Percentiles rank a stretch among this genome's conserved stretches.
These are phyloP conservation scores for Periphyllus acericola DNA, from an alignment of 2,888 invertebrate genomes.

Conservation along the genomic window DNA sequence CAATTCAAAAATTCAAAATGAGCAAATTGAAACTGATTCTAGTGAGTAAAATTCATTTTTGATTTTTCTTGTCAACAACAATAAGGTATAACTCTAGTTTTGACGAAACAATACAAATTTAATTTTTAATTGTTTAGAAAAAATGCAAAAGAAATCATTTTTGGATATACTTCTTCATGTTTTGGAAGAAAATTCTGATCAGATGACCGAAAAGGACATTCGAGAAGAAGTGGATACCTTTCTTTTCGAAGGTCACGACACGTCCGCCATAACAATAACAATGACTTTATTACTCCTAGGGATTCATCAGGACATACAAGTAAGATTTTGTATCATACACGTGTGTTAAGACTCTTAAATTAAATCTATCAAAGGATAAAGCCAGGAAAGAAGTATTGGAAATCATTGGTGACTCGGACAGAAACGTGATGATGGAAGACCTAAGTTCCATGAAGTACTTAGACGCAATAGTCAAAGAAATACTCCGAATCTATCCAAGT, in stretches of 20 bases:
- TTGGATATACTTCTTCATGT: slow-evolving; percentile 63
- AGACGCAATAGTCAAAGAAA: slow-evolving; percentile 15
- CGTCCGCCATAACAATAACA: slow-evolving; percentile 69
- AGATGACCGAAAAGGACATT: slow-evolving; percentile 63
- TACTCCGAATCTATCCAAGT: slow-evolving; percentile 65
- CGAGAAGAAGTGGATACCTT: slow-evolving; percentile 65
- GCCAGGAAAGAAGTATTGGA: neutral
- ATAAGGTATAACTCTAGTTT: too few relatives aligned
- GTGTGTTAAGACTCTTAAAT: neutral
- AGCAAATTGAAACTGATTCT: neutral
- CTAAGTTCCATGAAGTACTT: slow-evolving; percentile 26
- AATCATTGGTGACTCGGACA: slow-evolving; percentile 30
- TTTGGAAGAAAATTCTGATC: slow-evolving; percentile 60
- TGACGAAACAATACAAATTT: too few relatives aligned
- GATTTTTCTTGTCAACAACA: too few relatives aligned
- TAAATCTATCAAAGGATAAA: neutral
- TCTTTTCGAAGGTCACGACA: slow-evolving; percentile 69
- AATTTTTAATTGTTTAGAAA: neutral
- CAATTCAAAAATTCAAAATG: neutral
- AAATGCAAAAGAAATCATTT: slow-evolving; percentile 61
- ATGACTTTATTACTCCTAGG: slow-evolving; percentile 70
- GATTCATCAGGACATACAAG: slow-evolving; percentile 68
- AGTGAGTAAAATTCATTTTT: neutral
- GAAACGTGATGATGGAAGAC: slow-evolving; percentile 30
- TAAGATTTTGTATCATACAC: neutral